These are phyloP conservation scores for Leucoma salicis DNA, from an alignment of 2,888 invertebrate genomes.

Conservation along the genomic window DNA sequence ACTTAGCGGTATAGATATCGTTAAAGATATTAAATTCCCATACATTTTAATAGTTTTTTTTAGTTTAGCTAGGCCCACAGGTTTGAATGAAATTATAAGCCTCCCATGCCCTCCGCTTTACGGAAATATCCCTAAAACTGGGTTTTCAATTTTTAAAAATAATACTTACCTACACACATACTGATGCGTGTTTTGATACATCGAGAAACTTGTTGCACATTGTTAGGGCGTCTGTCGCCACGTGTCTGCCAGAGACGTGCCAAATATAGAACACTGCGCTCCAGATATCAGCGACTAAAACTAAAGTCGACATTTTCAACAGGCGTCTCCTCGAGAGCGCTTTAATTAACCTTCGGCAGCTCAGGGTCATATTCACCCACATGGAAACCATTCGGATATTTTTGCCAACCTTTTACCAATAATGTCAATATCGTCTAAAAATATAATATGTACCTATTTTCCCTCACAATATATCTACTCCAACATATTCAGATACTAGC, in stretches of 20 bases:
- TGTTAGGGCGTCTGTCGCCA: background rate
- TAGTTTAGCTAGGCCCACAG: no score
- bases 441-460: no score
- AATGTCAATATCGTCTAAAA: constrained; percentile 54
- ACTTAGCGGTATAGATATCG: no score
- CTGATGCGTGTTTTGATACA: background rate
- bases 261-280: background rate
- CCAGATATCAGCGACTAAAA: background rate
- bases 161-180: no score
- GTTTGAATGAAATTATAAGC: no score
- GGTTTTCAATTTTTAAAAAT: no score
- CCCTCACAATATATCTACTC: no score
- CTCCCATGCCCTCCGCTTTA: no score
- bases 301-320: background rate
- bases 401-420: constrained; percentile 42
- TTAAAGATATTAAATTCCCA: no score
- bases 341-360: constrained; percentile 22
- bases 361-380: constrained; percentile 38
- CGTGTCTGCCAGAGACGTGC: background rate
- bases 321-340: background rate
- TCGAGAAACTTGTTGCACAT: background rate
- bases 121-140: no score
- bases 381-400: constrained; percentile 39
- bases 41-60: no score
- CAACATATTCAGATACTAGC: no score